Evolutionary conservation across 2,113 vertebrate species (phyloP).

Genomic region (Odontophorus gujanensis): DNA sequence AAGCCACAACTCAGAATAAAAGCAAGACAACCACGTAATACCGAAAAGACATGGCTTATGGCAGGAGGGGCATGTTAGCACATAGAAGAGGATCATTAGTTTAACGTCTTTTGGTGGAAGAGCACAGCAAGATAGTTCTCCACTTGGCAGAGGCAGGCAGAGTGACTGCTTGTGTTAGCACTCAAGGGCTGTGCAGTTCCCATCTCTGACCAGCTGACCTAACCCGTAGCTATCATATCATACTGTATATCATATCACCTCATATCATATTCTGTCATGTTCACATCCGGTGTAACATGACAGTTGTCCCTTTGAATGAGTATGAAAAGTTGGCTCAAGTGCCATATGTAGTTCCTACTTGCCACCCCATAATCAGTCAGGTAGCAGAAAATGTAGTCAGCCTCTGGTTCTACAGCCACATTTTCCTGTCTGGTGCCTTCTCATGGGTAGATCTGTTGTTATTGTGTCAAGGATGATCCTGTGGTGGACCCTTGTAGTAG

Average conservation of each 20-base stretch:
- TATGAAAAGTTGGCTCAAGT: background rate
- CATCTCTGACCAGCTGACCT: background rate
- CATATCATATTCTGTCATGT: background rate
- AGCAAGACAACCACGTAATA: background rate
- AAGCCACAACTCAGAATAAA: background rate
- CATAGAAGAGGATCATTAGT: background rate
- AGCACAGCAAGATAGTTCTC: background rate
- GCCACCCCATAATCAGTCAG: background rate
- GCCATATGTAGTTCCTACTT: background rate
- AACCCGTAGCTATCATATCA: background rate
- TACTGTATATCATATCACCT: background rate
- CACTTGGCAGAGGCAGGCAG: background rate
- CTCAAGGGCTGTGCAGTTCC: background rate
- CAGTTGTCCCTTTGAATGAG: background rate
- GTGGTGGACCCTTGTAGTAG: background rate
- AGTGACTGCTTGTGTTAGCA: background rate
- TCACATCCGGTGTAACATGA: rapidly evolving
- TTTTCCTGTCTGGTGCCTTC: background rate
- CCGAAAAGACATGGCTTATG: background rate
- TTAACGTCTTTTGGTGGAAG: background rate
- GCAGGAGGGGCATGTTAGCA: background rate
- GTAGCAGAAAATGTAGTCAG: background rate
- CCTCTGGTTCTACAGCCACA: background rate
- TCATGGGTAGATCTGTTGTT: rapidly evolving
- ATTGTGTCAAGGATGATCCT: background rate